These are phyloP conservation scores for Prionchulus punctatus DNA, from an alignment of 2,888 invertebrate genomes.

Conservation along the genomic window DNA sequence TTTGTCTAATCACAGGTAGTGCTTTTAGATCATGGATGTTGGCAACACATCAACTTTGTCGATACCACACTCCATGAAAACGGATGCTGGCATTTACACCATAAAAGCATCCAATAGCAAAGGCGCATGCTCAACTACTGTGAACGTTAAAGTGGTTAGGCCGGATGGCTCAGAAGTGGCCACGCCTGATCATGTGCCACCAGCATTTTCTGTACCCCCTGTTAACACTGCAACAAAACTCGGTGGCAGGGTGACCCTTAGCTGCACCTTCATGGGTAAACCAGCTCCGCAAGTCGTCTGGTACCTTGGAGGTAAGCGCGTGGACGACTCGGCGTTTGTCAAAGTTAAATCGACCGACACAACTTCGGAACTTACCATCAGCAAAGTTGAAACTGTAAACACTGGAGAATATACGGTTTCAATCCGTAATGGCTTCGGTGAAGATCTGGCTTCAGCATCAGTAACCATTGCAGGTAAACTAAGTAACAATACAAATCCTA, in stretches of 20 bases:
- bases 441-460: conserved; percentile 11
- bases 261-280: not conserved
- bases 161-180: not conserved
- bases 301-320: conserved; percentile 8
- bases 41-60: conserved; percentile 11
- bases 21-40: conserved; percentile 9
- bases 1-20: no score
- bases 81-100: conserved; percentile 10
- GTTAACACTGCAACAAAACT: not conserved
- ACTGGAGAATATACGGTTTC: conserved; percentile 9
- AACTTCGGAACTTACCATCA: not conserved
- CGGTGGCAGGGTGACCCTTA: not conserved
- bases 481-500: no score
- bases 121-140: conserved; percentile 4
- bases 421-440: conserved; percentile 9
- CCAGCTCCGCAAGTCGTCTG: conserved; percentile 5
- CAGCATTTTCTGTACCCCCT: not conserved
- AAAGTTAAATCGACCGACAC: not conserved
- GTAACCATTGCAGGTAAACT: conserved; percentile 5
- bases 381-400: not conserved
- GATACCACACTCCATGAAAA: conserved; percentile 4
- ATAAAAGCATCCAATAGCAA: conserved; percentile 11
- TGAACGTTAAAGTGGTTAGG: conserved; percentile 1
- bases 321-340: not conserved
- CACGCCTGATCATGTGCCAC: not conserved